A percentile compares a stretch with the other conserved stretches of the same genome.
Evolutionary conservation across 2,797 vertebrate species (phyloP).

Genomic region (Limosa lapponica): DNA sequence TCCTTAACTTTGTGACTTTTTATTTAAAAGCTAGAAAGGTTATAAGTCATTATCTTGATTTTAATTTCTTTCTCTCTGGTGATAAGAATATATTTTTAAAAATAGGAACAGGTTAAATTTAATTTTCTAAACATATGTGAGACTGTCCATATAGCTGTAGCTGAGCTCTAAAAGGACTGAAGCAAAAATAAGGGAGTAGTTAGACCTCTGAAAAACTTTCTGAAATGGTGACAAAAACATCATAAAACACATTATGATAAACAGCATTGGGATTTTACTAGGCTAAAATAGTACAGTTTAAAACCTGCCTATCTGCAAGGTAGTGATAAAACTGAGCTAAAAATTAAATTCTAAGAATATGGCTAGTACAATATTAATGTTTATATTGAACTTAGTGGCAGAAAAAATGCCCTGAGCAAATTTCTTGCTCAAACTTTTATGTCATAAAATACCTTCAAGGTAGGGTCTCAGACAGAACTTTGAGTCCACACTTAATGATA

Average conservation of each 20-base stretch:
- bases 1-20: not conserved
- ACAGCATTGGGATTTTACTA: not conserved
- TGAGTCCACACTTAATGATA: slow-evolving; percentile 26
- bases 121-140: not conserved
- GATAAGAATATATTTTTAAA: not conserved
- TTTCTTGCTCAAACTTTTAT: slow-evolving; percentile 52
- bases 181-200: not conserved
- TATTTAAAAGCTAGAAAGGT: not conserved
- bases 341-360: slow-evolving; percentile 64
- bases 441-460: slow-evolving; percentile 52
- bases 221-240: not conserved
- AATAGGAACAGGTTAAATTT: not conserved
- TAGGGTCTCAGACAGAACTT: slow-evolving; percentile 38
- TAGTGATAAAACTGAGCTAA: slow-evolving; percentile 24
- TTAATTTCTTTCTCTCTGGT: not conserved
- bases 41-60: not conserved
- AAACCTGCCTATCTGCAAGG: slow-evolving; percentile 17
- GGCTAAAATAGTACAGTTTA: not conserved
- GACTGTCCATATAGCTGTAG: not conserved
- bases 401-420: slow-evolving; percentile 46
- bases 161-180: not conserved
- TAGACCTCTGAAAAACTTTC: not conserved
- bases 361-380: slow-evolving; percentile 60
- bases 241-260: slow-evolving; percentile 16
- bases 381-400: slow-evolving; percentile 47